Percentiles rank a stretch among this genome's conserved stretches.
Conservation (phyloP, 2,113 vertebrate species). For the Cygnus atratus region DNA sequence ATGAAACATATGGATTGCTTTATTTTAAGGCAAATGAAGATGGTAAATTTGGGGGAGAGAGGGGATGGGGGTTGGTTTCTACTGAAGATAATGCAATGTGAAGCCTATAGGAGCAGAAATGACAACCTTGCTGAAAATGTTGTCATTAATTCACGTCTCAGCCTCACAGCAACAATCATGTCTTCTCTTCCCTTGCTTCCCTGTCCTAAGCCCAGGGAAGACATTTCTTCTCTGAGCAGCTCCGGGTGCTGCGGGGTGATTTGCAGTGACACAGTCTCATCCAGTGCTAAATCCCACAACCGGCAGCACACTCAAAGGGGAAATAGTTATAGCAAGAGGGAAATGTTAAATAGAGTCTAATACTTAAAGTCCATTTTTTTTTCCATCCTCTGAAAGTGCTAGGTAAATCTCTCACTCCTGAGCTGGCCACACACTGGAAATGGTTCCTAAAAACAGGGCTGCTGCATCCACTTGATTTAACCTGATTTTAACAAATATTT, state of each 20-base stretch:
- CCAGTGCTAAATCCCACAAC: background rate
- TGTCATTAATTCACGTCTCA: background rate
- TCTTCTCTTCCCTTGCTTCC: background rate
- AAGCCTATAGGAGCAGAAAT: background rate
- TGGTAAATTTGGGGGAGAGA: background rate
- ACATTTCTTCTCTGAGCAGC: background rate
- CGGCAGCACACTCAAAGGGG: background rate
- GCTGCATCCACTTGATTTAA: background rate
- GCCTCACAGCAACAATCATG: background rate
- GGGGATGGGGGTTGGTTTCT: background rate
- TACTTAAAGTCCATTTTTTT: background rate
- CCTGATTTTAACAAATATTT: background rate
- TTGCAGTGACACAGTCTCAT: accelerated
- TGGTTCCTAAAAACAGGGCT: background rate
- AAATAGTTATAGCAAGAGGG: accelerated
- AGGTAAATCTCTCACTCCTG: accelerated
- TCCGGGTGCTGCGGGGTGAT: background rate
- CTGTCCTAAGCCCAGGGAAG: accelerated
- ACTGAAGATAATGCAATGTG: background rate
- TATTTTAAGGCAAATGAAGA: background rate
- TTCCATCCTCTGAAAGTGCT: background rate
- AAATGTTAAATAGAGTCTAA: background rate
- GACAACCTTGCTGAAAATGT: background rate
- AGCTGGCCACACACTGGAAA: accelerated
- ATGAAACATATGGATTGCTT: background rate